Evolutionary conservation across 2,888 invertebrate species (phyloP).

Genomic region (Eudemis profundana): DNA sequence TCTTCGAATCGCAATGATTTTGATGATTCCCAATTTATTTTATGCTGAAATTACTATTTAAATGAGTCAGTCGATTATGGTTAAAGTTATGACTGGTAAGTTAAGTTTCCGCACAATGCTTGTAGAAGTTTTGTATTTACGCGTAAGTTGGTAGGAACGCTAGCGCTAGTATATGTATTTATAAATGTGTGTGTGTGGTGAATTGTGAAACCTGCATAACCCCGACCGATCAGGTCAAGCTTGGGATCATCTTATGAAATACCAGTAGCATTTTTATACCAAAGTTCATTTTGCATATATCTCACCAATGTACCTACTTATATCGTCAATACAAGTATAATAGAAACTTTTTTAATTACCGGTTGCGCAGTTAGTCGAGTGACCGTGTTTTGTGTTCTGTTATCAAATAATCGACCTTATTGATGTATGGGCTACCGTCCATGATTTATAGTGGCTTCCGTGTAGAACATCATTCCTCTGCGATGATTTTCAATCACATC

Average conservation of each 20-base stretch:
- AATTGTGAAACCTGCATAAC: too few relatives aligned
- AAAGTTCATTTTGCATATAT: slow-evolving; percentile 47
- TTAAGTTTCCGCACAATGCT: not conserved
- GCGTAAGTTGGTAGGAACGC: not conserved
- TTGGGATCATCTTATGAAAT: too few relatives aligned
- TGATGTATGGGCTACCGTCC: slow-evolving; percentile 83
- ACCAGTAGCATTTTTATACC: not conserved
- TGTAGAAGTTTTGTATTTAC: not conserved
- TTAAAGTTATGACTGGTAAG: not conserved
- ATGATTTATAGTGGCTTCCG: slow-evolving; percentile 84
- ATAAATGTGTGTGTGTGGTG: too few relatives aligned
- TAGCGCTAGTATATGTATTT: not conserved
- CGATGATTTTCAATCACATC: slow-evolving; percentile 85
- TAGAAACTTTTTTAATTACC: slow-evolving; percentile 72
- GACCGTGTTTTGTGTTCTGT: slow-evolving; percentile 71
- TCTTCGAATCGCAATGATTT: slow-evolving; percentile 28
- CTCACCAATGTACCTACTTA: slow-evolving; percentile 54
- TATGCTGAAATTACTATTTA: slow-evolving; percentile 8
- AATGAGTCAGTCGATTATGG: not conserved
- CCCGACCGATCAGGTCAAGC: too few relatives aligned
- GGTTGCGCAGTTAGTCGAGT: slow-evolving; percentile 52
- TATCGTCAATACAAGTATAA: slow-evolving; percentile 63
- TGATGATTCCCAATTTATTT: not conserved
- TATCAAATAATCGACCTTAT: slow-evolving; percentile 83
- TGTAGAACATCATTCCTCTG: slow-evolving; percentile 81